Evolutionary conservation across 2,888 invertebrate species (phyloP).

Genomic region (Embidobia sp.): DNA sequence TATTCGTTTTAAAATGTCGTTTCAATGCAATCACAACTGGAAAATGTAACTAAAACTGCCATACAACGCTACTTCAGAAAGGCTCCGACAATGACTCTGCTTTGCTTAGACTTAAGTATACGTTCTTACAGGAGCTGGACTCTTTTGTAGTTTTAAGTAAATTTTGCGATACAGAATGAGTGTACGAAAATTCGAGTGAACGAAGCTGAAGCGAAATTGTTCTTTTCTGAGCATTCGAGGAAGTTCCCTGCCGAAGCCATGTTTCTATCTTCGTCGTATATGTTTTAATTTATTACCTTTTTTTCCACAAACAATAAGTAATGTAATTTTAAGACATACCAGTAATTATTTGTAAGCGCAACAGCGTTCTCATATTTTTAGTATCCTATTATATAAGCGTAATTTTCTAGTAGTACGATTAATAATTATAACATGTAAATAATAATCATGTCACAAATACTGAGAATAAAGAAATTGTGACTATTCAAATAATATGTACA

Average conservation of each 20-base stretch:
- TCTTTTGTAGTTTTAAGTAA: conserved; percentile 34
- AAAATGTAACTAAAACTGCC: conserved; percentile 52
- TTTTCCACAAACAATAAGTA: conserved; percentile 41
- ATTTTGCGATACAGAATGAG: conserved; percentile 51
- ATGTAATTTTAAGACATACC: conserved; percentile 60
- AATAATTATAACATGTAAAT: conserved; percentile 69
- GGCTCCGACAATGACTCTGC: conserved; percentile 52
- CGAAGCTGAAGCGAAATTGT: conserved; percentile 56
- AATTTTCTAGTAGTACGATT: conserved; percentile 66
- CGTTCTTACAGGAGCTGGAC: conserved; percentile 48
- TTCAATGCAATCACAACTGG: conserved; percentile 8
- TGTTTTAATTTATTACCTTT: conserved; percentile 54
- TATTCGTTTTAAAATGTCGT: conserved; percentile 2
- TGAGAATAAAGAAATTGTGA: conserved; percentile 63
- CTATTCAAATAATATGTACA: conserved; percentile 24
- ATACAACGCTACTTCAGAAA: conserved; percentile 44
- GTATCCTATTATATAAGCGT: conserved; percentile 67
- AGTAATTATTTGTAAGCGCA: conserved; percentile 62
- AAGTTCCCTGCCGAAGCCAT: conserved; percentile 65
- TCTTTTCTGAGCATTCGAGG: conserved; percentile 44
- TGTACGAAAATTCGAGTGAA: conserved; percentile 59
- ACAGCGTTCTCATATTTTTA: conserved; percentile 58
- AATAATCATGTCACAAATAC: conserved; percentile 64
- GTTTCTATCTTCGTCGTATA: conserved; percentile 63
- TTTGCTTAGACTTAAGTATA: conserved; percentile 52